Conservation (phyloP, 2,888 invertebrate genomes). For the Aproaerema taeniolella region DNA sequence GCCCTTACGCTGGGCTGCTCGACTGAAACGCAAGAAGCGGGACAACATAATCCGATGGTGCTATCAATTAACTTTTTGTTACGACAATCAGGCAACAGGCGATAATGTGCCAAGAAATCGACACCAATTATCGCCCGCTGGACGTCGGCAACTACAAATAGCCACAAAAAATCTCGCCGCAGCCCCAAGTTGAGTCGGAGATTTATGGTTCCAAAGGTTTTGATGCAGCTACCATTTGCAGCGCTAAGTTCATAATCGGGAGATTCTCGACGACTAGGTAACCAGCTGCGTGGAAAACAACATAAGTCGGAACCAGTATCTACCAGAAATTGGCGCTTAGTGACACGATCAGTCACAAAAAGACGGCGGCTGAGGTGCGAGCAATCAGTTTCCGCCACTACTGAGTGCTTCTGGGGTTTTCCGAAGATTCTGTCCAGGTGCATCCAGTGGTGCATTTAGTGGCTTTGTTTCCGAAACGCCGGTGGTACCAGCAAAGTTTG, state of each 20-base stretch:
- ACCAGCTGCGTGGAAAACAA: constrained; percentile 11
- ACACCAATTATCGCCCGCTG: constrained; percentile 15
- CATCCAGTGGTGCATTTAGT: constrained; percentile 5
- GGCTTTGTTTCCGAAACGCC: neutral
- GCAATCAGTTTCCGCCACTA: constrained; percentile 17
- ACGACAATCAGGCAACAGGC: constrained; percentile 17
- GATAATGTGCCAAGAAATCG: constrained; percentile 15
- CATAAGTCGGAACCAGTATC: constrained; percentile 20
- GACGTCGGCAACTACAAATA: constrained; percentile 19
- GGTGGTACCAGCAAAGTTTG: constrained; percentile 1
- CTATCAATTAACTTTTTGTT: constrained; percentile 11
- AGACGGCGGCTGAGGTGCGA: constrained; percentile 9
- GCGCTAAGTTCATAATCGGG: constrained; percentile 15
- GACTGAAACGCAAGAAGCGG: neutral
- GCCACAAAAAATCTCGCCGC: constrained; percentile 13
- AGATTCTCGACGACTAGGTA: neutral
- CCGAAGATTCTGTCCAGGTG: constrained; percentile 15
- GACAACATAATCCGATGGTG: constrained; percentile 6
- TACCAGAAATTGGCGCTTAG: constrained; percentile 3
- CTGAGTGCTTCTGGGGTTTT: constrained; percentile 16
- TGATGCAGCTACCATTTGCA: constrained; percentile 18
- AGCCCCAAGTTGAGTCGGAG: constrained; percentile 14
- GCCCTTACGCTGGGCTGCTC: constrained; percentile 12
- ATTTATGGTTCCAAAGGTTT: constrained; percentile 14
- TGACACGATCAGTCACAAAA: neutral